A percentile compares a stretch with the other conserved stretches of the same genome.
Evolutionary conservation across 2,797 vertebrate species (phyloP).

Genomic region (Moxostoma hubbsi): DNA sequence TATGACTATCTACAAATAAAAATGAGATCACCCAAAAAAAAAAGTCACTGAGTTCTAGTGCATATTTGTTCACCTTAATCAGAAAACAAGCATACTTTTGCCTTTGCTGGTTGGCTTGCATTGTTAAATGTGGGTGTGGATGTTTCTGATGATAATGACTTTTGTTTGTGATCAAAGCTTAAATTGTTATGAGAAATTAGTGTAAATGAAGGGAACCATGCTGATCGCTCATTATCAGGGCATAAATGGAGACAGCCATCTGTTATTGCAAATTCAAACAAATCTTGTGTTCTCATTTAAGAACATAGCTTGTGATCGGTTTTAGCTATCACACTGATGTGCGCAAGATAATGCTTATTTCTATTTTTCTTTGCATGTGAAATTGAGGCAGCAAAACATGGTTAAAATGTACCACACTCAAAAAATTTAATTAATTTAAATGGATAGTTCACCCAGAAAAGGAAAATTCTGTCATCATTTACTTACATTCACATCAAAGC

Average conservation of each 20-base stretch:
- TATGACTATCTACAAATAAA: neutral
- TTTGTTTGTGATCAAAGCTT: conserved; percentile 39
- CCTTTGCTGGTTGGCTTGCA: neutral
- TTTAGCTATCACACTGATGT: conserved; percentile 13
- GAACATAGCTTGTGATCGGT: neutral
- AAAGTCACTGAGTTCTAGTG: too few relatives aligned
- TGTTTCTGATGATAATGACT: conserved; percentile 23
- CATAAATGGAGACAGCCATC: conserved; percentile 42
- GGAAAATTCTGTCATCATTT: too few relatives aligned
- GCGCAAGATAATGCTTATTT: neutral
- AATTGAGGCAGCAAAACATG: neutral
- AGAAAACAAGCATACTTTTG: neutral
- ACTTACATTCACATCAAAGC: too few relatives aligned
- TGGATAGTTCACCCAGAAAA: too few relatives aligned
- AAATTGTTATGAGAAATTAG: conserved; percentile 41
- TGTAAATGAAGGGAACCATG: conserved; percentile 41
- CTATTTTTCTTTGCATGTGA: neutral
- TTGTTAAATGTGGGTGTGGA: neutral
- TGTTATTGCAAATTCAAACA: conserved; percentile 40
- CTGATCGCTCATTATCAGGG: conserved; percentile 18
- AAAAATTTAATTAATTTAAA: too few relatives aligned
- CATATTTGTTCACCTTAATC: neutral
- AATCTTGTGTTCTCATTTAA: conserved; percentile 27
- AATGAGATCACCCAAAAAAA: neutral
- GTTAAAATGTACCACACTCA: neutral